phyloP scores from a whole-genome alignment of 2,797 vertebrate genomes.

The Tangara arthus region DNA sequence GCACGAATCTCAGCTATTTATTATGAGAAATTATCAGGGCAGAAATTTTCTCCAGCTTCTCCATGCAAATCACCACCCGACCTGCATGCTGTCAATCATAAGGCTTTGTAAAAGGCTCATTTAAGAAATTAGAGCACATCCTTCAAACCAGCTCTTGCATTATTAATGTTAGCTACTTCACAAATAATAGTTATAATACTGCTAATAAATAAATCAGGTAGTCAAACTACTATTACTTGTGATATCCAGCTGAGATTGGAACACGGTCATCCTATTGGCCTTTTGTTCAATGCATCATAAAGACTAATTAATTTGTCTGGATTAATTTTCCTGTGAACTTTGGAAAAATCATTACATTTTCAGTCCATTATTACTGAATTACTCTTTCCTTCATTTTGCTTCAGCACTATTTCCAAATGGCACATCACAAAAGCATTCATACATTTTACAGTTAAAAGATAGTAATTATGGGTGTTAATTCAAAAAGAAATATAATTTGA shows the following conservation, averaged over 20 bases:
- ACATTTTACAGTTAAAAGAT: not conserved
- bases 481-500: not conserved
- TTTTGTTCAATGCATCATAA: not conserved
- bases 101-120: not conserved
- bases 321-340: not conserved
- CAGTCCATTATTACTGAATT: not conserved
- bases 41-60: not conserved
- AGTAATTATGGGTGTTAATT: not conserved
- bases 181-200: not conserved
- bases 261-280: not conserved
- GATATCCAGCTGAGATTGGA: not conserved
- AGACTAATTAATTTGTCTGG: not conserved
- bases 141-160: not conserved
- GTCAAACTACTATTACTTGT: not conserved
- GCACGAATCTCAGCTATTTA: not conserved
- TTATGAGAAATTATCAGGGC: accelerated
- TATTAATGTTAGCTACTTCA: not conserved
- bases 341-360: not conserved
- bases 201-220: not conserved
- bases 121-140: not conserved
- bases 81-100: not conserved
- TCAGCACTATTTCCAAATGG: not conserved
- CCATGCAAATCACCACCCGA: not conserved
- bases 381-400: not conserved
- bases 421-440: not conserved